Conservation (phyloP, 1,140 invertebrate genomes). For the Mya arenaria region DNA sequence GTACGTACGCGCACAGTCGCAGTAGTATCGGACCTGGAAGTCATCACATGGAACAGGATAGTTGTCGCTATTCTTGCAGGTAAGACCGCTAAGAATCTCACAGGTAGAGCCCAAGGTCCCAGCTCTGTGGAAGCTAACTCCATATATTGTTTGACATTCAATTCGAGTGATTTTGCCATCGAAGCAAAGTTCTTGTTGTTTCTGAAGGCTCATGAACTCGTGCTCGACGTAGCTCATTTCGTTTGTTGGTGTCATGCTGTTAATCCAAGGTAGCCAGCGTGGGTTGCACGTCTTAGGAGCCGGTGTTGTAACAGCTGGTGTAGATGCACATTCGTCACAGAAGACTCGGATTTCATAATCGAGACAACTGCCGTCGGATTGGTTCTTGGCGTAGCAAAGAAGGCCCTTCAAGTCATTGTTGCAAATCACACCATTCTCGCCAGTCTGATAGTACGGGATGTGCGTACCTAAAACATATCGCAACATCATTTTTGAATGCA, state of each 20-base stretch:
- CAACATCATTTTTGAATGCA: too few relatives aligned
- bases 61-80: conserved; percentile 64
- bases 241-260: conserved; percentile 47
- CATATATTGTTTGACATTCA: conserved; percentile 72
- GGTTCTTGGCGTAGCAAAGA: conserved; percentile 83
- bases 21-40: conserved; percentile 80
- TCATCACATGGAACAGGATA: conserved; percentile 75
- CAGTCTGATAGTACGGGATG: conserved; percentile 61
- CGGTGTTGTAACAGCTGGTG: conserved; percentile 20
- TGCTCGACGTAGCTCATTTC: conserved; percentile 43
- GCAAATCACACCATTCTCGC: conserved; percentile 85
- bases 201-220: conserved; percentile 15
- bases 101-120: conserved; percentile 57
- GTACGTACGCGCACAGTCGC: conserved; percentile 76
- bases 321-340: conserved; percentile 82
- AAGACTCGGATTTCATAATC: conserved; percentile 89
- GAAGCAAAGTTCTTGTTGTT: conserved; percentile 66
- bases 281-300: conserved; percentile 12
- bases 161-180: conserved; percentile 68
- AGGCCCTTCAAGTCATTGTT: conserved; percentile 86
- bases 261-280: conserved; percentile 55
- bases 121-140: conserved; percentile 51
- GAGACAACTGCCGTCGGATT: conserved; percentile 71
- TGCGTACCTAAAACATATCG: too few relatives aligned
- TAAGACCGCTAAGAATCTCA: conserved; percentile 61